Evolutionary conservation across 37 sponge, comb jelly and placozoan species (phyloP).

Genomic region (Aplysina aerophoba): DNA sequence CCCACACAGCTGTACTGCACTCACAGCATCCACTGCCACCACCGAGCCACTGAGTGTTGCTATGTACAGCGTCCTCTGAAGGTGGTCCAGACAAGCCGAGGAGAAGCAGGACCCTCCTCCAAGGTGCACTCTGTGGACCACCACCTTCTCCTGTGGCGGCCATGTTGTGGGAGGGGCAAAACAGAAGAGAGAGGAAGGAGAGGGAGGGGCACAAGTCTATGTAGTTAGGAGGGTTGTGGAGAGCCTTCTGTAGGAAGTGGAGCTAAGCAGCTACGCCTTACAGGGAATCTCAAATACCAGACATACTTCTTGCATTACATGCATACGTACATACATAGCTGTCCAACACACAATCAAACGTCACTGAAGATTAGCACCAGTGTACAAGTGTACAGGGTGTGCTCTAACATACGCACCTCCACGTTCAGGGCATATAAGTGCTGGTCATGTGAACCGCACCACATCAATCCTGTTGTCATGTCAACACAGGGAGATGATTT

Average conservation of each 20-base stretch:
- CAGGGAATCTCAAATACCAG: too few relatives aligned
- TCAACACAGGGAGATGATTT: slow-evolving; percentile 87
- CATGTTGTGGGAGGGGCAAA: neutral
- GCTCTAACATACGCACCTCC: slow-evolving; percentile 59
- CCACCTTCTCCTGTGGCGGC: slow-evolving; percentile 29
- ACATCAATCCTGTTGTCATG: slow-evolving; percentile 69
- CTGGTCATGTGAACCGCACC: slow-evolving; percentile 90
- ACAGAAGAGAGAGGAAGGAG: too few relatives aligned
- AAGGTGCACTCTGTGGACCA: slow-evolving; percentile 37
- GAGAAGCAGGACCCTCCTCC: slow-evolving; percentile 87
- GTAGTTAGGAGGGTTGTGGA: too few relatives aligned
- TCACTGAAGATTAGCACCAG: too few relatives aligned
- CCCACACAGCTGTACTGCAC: neutral
- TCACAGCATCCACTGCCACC: slow-evolving; percentile 55
- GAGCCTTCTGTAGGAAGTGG: too few relatives aligned
- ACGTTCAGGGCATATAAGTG: slow-evolving; percentile 76
- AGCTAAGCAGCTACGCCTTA: too few relatives aligned
- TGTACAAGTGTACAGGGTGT: too few relatives aligned
- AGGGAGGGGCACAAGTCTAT: too few relatives aligned
- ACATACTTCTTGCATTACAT: too few relatives aligned
- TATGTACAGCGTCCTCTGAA: slow-evolving; percentile 35
- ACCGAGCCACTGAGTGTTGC: slow-evolving; percentile 78
- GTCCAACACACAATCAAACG: too few relatives aligned
- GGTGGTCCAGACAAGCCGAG: slow-evolving; percentile 57
- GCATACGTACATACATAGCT: too few relatives aligned